Conservation (phyloP, 2,113 vertebrate genomes). For the Burhinus oedicnemus region DNA sequence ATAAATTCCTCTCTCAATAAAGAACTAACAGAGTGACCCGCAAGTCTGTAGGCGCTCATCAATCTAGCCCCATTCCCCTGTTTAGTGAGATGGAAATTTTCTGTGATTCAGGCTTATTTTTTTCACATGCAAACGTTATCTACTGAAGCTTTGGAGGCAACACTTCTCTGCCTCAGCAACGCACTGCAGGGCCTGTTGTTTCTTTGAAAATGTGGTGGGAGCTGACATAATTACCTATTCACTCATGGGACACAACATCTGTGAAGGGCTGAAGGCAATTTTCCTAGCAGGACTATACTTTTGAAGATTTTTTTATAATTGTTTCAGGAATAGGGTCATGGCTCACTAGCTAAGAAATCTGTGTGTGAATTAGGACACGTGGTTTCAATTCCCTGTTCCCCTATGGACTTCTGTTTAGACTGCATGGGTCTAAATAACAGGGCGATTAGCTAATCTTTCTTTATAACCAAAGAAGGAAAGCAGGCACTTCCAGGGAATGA, state of each 20-base stretch:
- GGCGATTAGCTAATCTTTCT: background rate
- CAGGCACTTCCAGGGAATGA: background rate
- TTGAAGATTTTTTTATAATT: background rate
- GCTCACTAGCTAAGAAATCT: background rate
- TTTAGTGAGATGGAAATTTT: background rate
- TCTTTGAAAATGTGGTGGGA: background rate
- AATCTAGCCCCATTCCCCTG: background rate
- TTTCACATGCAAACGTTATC: background rate
- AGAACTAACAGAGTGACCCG: background rate
- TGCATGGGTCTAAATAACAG: background rate
- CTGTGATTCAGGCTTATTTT: background rate
- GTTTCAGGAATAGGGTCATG: background rate
- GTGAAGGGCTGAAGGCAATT: background rate
- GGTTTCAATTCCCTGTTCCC: background rate
- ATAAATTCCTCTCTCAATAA: background rate
- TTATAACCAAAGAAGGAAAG: background rate
- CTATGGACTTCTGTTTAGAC: background rate
- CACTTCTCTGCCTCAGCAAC: background rate
- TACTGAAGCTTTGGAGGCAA: background rate
- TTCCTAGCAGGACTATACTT: background rate
- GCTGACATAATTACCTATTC: background rate
- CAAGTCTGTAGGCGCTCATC: background rate
- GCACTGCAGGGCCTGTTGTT: background rate
- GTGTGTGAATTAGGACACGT: background rate
- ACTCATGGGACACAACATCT: background rate